These are phyloP conservation scores for Solen grandis DNA, from an alignment of 1,140 invertebrate genomes.

Conservation along the genomic window DNA sequence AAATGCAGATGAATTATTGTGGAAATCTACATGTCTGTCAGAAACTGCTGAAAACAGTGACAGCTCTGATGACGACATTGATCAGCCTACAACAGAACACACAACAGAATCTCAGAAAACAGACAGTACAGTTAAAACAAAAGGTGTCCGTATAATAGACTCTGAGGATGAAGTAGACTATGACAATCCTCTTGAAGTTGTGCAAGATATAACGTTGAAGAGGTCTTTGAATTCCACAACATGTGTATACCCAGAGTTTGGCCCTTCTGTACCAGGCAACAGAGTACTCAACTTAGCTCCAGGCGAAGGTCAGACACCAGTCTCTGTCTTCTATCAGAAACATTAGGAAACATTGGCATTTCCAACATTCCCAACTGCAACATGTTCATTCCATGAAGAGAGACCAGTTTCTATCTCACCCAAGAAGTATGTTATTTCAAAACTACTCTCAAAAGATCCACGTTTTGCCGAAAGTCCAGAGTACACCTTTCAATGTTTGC, in stretches of 20 bases:
- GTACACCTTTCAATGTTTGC: no score
- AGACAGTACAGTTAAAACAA: no score
- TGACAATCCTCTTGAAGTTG: slow-evolving; percentile 2
- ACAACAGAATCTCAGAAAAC: background rate
- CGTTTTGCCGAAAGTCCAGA: no score
- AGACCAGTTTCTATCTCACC: no score
- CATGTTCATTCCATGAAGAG: slow-evolving; percentile 15
- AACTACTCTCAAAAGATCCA: no score
- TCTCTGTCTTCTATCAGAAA: slow-evolving; percentile 1
- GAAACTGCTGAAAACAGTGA: background rate
- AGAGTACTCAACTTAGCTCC: slow-evolving; percentile 6
- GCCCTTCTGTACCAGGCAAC: slow-evolving; percentile 1
- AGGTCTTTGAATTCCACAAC: background rate
- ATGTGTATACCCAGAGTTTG: slow-evolving; percentile 8
- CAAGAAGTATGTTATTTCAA: no score
- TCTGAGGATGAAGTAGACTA: slow-evolving; percentile 1
- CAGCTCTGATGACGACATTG: background rate
- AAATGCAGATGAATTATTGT: background rate
- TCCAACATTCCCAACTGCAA: slow-evolving; percentile 1
- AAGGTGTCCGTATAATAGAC: background rate
- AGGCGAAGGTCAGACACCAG: slow-evolving; percentile 10
- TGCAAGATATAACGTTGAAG: slow-evolving; percentile 6
- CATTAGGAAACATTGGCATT: slow-evolving; percentile 14
- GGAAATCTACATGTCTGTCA: background rate
- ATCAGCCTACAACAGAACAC: background rate